Percentiles rank a stretch among this genome's conserved stretches.
Evolutionary conservation across 2,113 vertebrate genomes (phyloP).

Genomic region (Hucho hucho): DNA sequence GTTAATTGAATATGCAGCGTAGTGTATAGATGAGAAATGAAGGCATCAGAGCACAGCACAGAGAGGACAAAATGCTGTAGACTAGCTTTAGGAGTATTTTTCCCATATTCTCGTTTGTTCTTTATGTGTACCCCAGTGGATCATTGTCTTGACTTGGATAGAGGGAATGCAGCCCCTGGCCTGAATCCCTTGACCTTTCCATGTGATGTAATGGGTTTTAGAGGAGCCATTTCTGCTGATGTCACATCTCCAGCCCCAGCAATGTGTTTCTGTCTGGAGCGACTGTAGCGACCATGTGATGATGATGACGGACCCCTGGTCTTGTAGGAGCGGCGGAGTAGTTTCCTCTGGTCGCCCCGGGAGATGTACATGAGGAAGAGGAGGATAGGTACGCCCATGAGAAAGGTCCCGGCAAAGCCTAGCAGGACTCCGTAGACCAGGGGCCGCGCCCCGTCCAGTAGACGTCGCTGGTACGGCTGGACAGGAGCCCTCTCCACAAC

Average conservation of each 20-base stretch:
- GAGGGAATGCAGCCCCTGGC: not conserved
- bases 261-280: not conserved
- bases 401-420: constrained; percentile 68
- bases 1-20: not conserved
- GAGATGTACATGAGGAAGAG: constrained; percentile 43
- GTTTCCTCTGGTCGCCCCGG: not conserved
- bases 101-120: not conserved
- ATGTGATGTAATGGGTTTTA: not conserved
- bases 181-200: not conserved
- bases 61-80: not conserved
- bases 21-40: not conserved
- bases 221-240: not conserved
- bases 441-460: constrained; percentile 61
- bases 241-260: not conserved
- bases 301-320: not conserved
- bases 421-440: constrained; percentile 73
- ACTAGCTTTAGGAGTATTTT: not conserved
- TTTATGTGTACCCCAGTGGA: not conserved
- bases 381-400: constrained; percentile 20
- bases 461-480: constrained; percentile 60
- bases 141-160: not conserved
- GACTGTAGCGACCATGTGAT: not conserved
- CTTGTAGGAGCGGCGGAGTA: not conserved
- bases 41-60: not conserved
- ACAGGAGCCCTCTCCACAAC: constrained; percentile 62